These are phyloP conservation scores for Datnioides undecimradiatus DNA, from an alignment of 2,113 vertebrate species.

Conservation along the genomic window DNA sequence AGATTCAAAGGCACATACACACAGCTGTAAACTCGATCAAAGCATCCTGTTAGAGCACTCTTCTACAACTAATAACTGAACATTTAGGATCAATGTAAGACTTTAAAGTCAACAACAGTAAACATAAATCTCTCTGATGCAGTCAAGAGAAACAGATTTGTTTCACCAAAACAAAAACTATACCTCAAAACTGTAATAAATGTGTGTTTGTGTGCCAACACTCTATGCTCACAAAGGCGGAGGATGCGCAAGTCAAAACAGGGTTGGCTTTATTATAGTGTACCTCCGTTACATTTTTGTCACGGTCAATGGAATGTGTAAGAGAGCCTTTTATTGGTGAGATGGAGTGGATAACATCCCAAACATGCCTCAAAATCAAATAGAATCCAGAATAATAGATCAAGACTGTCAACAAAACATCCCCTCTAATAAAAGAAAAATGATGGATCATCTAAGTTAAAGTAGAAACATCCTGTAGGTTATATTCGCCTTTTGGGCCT, in stretches of 20 bases:
- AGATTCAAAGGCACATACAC: not conserved
- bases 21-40: not conserved
- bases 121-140: not conserved
- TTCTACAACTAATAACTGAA: not conserved
- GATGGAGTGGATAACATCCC: constrained; percentile 6
- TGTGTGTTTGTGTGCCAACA: not conserved
- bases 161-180: not conserved
- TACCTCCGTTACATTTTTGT: constrained; percentile 44
- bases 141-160: not conserved
- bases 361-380: not conserved
- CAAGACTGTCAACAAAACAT: constrained; percentile 18
- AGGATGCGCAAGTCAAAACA: constrained; percentile 70
- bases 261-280: constrained; percentile 50
- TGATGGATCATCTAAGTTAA: constrained; percentile 25
- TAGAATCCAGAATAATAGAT: not conserved
- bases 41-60: not conserved
- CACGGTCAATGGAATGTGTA: constrained; percentile 39
- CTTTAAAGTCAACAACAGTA: not conserved
- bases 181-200: not conserved
- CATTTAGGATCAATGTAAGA: not conserved
- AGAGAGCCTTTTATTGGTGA: constrained; percentile 9
- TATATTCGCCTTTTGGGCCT: not conserved
- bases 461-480: constrained; percentile 12
- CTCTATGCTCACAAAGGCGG: not conserved
- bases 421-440: constrained; percentile 23